A percentile compares a stretch with the other conserved stretches of the same genome.
phyloP scores from a whole-genome alignment of 2,797 vertebrate species.

The Mormyrus proboscirostris region DNA sequence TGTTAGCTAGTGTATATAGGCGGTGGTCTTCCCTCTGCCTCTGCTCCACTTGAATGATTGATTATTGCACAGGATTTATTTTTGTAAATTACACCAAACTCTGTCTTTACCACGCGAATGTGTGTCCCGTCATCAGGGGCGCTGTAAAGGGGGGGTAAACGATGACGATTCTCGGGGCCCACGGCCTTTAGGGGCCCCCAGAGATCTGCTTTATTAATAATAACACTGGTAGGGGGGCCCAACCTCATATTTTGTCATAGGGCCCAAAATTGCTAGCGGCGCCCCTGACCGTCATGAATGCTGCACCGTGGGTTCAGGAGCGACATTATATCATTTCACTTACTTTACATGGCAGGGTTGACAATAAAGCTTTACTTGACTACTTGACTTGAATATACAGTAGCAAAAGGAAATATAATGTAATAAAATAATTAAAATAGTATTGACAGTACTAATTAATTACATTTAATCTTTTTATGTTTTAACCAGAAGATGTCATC shows the following conservation, averaged over 20 bases:
- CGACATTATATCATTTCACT: not conserved
- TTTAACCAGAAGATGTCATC: not conserved
- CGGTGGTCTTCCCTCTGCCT: not conserved
- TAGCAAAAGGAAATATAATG: not conserved
- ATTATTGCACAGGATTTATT: not conserved
- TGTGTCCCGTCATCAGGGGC: not conserved
- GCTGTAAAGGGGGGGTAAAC: no score
- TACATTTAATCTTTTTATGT: not conserved
- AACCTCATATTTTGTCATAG: no score
- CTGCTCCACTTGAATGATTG: not conserved
- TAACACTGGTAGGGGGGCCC: no score
- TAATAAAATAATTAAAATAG: conserved; percentile 4
- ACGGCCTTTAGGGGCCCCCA: no score
- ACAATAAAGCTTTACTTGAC: not conserved
- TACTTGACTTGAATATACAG: not conserved
- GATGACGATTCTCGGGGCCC: no score
- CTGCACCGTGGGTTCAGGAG: not conserved
- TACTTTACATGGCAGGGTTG: not conserved
- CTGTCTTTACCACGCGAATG: not conserved
- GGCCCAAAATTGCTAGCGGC: no score
- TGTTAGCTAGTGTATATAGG: not conserved
- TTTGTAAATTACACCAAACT: not conserved
- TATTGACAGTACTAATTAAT: not conserved
- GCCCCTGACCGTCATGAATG: not conserved
- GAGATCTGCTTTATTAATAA: no score